A percentile compares a stretch with the other conserved stretches of the same genome.
These are phyloP conservation scores for Dasyprocta punctata DNA, from an alignment of 2,113 vertebrate genomes.

Conservation along the genomic window DNA sequence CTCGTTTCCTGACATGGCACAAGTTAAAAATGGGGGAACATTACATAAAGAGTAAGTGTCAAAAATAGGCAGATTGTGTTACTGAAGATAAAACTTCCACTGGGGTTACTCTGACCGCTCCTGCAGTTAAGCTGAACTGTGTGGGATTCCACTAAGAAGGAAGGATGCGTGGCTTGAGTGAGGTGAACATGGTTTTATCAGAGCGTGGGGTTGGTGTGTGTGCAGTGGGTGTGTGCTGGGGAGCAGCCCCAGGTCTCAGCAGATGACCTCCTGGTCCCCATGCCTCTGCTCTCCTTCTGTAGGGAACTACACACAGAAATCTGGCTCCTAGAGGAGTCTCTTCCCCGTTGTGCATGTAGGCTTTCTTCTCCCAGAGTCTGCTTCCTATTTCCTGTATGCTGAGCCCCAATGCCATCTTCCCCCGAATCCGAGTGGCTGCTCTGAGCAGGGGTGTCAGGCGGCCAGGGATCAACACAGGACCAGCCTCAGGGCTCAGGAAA, in stretches of 20 bases:
- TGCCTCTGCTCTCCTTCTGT: not conserved
- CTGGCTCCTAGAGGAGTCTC: not conserved
- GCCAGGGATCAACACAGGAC: not conserved
- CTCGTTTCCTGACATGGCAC: not conserved
- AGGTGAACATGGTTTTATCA: not conserved
- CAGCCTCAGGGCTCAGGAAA: not conserved
- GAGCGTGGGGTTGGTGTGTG: not conserved
- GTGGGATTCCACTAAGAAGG: not conserved
- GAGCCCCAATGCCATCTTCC: not conserved
- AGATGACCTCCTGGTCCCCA: not conserved
- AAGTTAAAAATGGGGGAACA: constrained; percentile 17
- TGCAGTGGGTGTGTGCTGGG: not conserved
- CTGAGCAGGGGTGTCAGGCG: rapidly evolving
- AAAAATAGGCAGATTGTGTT: not conserved
- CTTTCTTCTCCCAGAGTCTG: not conserved
- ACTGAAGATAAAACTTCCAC: not conserved
- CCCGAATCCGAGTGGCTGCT: not conserved
- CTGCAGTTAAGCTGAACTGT: constrained; percentile 3
- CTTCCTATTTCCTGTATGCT: not conserved
- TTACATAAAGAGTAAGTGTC: not conserved
- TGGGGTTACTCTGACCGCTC: not conserved
- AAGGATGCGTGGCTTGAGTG: not conserved
- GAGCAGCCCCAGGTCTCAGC: not conserved
- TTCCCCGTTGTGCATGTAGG: not conserved
- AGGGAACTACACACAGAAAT: not conserved